Evolutionary conservation across 1,140 invertebrate genomes (phyloP).

Genomic region (Rhynchophorus ferrugineus): DNA sequence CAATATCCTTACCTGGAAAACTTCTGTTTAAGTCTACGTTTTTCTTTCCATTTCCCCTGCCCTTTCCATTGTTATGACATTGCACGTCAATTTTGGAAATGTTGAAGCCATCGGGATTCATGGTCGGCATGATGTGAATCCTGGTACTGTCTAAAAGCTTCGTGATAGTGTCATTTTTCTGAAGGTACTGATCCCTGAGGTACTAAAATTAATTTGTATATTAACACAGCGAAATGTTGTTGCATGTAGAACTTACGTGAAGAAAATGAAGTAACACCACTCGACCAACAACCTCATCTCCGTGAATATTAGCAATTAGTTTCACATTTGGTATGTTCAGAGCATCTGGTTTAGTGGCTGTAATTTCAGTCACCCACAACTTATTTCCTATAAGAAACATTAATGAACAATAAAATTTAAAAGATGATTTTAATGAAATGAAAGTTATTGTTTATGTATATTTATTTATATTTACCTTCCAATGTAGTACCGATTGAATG

Average conservation of each 20-base stretch:
- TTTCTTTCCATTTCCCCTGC: conserved; percentile 36
- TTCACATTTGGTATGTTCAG: conserved; percentile 50
- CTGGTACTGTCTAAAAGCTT: conserved; percentile 45
- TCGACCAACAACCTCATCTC: conserved; percentile 50
- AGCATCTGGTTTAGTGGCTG: conserved; percentile 39
- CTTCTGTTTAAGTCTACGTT: conserved; percentile 42
- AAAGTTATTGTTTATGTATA: conserved; percentile 46
- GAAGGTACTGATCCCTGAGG: conserved; percentile 41
- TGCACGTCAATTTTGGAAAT: conserved; percentile 27
- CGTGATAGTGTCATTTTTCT: conserved; percentile 32
- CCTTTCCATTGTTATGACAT: conserved; percentile 40
- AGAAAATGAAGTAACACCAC: conserved; percentile 51
- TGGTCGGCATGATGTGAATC: conserved; percentile 49
- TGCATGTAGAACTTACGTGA: conserved; percentile 37
- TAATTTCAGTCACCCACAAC: conserved; percentile 54
- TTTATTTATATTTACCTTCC: conserved; percentile 44
- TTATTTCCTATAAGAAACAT: conserved; percentile 41
- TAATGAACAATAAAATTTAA: background rate
- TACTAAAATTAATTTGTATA: conserved; percentile 32
- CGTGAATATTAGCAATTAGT: conserved; percentile 51
- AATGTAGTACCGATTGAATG: conserved; percentile 33
- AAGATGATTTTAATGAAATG: background rate
- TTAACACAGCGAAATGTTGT: background rate
- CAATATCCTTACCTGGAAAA: conserved; percentile 45
- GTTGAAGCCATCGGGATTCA: conserved; percentile 47